phyloP scores from a whole-genome alignment of 2,797 vertebrate species.

The Cynodonichthys magdalenae region DNA sequence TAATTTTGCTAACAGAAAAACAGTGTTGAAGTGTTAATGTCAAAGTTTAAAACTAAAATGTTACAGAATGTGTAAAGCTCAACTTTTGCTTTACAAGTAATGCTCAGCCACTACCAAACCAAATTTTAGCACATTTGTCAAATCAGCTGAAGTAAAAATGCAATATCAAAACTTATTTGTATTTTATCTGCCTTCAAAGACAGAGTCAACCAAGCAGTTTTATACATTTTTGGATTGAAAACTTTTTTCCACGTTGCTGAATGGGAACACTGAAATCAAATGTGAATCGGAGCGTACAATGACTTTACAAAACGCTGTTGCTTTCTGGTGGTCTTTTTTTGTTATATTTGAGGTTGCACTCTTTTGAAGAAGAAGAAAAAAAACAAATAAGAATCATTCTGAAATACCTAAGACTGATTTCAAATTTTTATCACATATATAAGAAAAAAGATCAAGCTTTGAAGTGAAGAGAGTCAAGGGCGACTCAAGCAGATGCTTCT shows the following conservation, averaged over 20 bases:
- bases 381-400: constrained; percentile 3
- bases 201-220: not conserved
- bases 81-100: too few relatives aligned
- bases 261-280: not conserved
- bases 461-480: constrained; percentile 23
- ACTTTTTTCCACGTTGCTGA: not conserved
- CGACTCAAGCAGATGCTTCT: constrained; percentile 17
- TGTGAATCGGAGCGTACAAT: not conserved
- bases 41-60: too few relatives aligned
- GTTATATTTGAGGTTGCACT: not conserved
- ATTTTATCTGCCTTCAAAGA: not conserved
- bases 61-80: too few relatives aligned
- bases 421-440: constrained; percentile 18
- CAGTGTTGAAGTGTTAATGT: too few relatives aligned
- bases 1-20: too few relatives aligned
- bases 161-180: too few relatives aligned
- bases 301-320: constrained; percentile 4
- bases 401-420: constrained; percentile 25
- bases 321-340: constrained; percentile 19
- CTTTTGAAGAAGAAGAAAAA: not conserved
- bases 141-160: too few relatives aligned
- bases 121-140: too few relatives aligned
- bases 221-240: not conserved
- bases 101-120: too few relatives aligned
- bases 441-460: constrained; percentile 17